A percentile compares a stretch with the other conserved stretches of the same genome.
phyloP scores from a whole-genome alignment of 2,113 vertebrate genomes.

The Actinemys pallida region DNA sequence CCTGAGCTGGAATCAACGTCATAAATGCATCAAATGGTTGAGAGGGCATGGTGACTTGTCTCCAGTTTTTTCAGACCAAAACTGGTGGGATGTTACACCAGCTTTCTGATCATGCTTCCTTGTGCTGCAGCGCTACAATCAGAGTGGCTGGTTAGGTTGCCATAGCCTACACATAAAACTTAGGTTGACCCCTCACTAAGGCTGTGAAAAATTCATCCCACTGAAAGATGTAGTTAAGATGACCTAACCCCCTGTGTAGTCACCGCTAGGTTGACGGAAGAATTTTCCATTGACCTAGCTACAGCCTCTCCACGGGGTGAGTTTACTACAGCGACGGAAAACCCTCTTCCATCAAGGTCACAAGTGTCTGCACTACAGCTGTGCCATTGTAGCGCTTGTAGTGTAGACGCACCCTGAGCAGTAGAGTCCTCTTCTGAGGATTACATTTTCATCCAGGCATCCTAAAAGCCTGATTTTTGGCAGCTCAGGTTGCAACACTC shows the following conservation, averaged over 20 bases:
- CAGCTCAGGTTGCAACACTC: constrained; percentile 15
- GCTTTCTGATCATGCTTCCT: not conserved
- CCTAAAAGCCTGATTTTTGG: constrained; percentile 40
- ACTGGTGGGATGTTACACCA: not conserved
- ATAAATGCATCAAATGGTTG: not conserved
- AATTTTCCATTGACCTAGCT: not conserved
- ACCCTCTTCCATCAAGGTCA: not conserved
- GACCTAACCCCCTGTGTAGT: not conserved
- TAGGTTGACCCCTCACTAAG: not conserved
- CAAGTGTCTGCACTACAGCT: not conserved
- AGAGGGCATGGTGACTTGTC: not conserved
- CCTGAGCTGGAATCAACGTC: not conserved
- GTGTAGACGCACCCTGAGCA: not conserved
- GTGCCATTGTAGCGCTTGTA: not conserved
- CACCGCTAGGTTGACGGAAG: not conserved
- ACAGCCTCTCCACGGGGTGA: not conserved
- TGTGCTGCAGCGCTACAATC: not conserved
- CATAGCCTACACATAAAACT: not conserved
- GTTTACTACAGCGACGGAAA: not conserved
- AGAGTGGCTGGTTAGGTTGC: not conserved
- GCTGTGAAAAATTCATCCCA: not conserved
- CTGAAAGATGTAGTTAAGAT: not conserved
- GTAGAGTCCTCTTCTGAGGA: constrained; percentile 49
- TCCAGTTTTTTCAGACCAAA: no score
- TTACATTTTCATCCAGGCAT: constrained; percentile 63